Conservation (phyloP, 2,113 vertebrate genomes). For the Charina bottae region DNA sequence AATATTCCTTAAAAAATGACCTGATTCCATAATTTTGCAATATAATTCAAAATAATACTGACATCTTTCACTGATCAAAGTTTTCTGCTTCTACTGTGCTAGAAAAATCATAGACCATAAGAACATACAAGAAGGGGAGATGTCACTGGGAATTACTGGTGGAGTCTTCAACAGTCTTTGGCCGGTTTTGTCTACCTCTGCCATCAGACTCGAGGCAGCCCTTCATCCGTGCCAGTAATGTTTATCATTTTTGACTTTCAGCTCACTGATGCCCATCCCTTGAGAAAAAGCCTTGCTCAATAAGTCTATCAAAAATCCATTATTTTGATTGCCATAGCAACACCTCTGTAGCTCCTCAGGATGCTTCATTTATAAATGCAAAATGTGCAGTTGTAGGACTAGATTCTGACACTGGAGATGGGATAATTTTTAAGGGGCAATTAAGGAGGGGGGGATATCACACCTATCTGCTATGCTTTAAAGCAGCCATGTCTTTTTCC, state of each 20-base stretch:
- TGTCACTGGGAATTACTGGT: neutral
- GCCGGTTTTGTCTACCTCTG: neutral
- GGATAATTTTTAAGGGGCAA: neutral
- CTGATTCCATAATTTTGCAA: too few species aligned
- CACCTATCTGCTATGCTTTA: too few species aligned
- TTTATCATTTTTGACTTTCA: conserved; percentile 35
- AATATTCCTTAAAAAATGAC: too few species aligned
- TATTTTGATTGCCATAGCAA: conserved; percentile 73
- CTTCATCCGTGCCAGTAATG: neutral
- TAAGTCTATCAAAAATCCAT: conserved; percentile 49
- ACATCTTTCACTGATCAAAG: too few species aligned
- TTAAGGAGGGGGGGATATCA: too few species aligned
- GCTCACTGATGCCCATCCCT: neutral
- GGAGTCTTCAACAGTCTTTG: neutral
- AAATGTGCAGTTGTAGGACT: conserved; percentile 36
- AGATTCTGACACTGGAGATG: conserved; percentile 16
- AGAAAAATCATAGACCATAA: neutral
- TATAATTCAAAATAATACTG: too few species aligned
- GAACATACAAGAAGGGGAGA: neutral
- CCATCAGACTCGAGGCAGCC: neutral
- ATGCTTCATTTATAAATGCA: conserved; percentile 65
- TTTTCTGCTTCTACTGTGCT: neutral
- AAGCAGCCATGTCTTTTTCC: too few species aligned
- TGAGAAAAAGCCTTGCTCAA: conserved; percentile 37
- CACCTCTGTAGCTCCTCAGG: conserved; percentile 59